Base-by-base conservation (phyloP, 1,140 invertebrate genomes). In the Lucilia sericata region DNA sequence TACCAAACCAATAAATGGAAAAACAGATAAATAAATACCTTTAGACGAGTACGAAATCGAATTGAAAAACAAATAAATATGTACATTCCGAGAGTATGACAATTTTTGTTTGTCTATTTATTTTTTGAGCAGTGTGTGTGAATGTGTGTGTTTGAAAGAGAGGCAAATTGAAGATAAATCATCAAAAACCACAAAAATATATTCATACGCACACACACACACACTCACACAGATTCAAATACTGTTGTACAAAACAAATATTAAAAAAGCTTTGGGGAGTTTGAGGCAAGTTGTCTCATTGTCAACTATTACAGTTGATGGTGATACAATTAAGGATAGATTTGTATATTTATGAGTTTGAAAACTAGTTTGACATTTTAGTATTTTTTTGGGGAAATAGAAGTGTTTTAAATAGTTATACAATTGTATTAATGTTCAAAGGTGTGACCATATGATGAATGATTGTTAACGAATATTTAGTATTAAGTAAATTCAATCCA, bases 151-250 rank as follows among this genome's bases (percentile, higher is more conserved):
- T 30, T 3, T 55, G 65, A 10, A 70, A 70, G 17, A 70, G n/a
- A 70, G 21, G 65, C n/a, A 70, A 70, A 70, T 70, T 70, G 65
- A 21, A 70, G 65, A 70, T 70, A 70, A 70, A 70, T 70, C 65
- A 70, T 70, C 65, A 70, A 19, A 70, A 70, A 70, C 65, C 65
- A 21, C 65, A 70, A 70, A 70, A 70, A 70, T n/a, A 70, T 70
- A 60, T n/a, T 60, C 55, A 17, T 60, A n/a, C 55, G n/a, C 55
- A 60, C 55, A 60, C 14, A 60, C 25, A 30, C 55, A 1, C 14
- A 60, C 55, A 1, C 14, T n/a, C 55, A 60, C 0, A 60, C 13
- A 42, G 42, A 17, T 60, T 14, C 51, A 60, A 14, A 60, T 60
- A 60, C 13, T 60, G 13, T 60, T 60, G 17, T n/a, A 21, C 2